Percentiles rank a stretch among this genome's conserved stretches.
Conservation (phyloP, 2,888 invertebrate genomes). For the Hedychridium roseum region DNA sequence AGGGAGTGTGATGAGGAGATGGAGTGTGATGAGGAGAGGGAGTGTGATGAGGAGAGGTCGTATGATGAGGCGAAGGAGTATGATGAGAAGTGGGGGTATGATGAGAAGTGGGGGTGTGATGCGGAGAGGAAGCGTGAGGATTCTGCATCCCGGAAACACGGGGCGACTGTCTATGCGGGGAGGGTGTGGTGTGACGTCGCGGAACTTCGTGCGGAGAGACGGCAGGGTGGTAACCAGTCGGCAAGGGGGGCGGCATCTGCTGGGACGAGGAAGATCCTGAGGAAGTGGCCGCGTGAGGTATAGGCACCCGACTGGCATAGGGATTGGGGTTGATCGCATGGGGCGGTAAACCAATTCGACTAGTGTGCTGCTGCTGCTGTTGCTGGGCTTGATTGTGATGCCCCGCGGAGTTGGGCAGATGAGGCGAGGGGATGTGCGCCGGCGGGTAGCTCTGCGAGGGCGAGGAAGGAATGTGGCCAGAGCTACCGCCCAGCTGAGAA, state of each 20-base stretch:
- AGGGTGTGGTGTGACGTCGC: slow-evolving; percentile 44
- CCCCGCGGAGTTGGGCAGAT: slow-evolving; percentile 39
- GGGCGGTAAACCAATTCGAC: slow-evolving; percentile 46
- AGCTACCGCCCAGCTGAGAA: slow-evolving; percentile 42
- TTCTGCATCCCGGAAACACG: slow-evolving; percentile 47
- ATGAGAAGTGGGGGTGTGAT: too few species aligned
- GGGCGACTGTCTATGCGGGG: slow-evolving; percentile 51
- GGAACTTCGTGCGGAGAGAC: too few species aligned
- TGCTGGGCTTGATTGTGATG: slow-evolving; percentile 20
- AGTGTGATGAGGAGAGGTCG: too few species aligned
- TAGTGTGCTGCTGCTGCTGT: slow-evolving; percentile 43
- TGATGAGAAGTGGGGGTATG: too few species aligned
- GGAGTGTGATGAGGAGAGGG: slow-evolving; percentile 50
- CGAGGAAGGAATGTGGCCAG: slow-evolving; percentile 56
- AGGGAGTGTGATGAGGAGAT: slow-evolving; percentile 50
- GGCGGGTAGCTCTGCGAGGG: slow-evolving; percentile 45
- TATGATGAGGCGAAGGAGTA: too few species aligned
- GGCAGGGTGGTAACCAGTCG: slow-evolving; percentile 34
- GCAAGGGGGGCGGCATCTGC: slow-evolving; percentile 46
- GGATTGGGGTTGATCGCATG: slow-evolving; percentile 31
- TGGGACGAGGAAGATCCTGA: slow-evolving; percentile 32
- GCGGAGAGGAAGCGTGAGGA: slow-evolving; percentile 46
- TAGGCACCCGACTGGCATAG: slow-evolving; percentile 26
- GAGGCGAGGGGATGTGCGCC: slow-evolving; percentile 54
- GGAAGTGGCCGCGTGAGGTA: slow-evolving; percentile 22